Evolutionary conservation across 1,140 invertebrate species (phyloP).

Genomic region (Xylocopa sonorina): DNA sequence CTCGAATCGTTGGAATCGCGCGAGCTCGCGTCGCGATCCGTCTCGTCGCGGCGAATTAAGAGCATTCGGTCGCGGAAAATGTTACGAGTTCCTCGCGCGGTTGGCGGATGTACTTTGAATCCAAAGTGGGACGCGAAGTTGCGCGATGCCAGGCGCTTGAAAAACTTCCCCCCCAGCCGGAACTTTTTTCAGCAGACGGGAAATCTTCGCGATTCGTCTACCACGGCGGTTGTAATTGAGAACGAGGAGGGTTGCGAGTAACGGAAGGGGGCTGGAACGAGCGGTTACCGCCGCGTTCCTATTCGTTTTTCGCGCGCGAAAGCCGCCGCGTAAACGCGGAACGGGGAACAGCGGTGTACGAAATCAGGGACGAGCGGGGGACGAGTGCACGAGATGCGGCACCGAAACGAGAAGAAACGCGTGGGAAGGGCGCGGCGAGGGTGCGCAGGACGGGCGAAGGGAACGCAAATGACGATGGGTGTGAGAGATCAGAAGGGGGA

Average conservation of each 20-base stretch:
- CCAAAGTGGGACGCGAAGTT: slow-evolving; percentile 10
- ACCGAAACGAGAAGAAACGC: not conserved
- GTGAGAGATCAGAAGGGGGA: slow-evolving; percentile 22
- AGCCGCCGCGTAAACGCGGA: not conserved
- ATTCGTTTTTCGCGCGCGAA: not conserved
- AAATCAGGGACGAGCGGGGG: no score
- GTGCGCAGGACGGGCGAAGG: not conserved
- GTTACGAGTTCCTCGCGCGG: not conserved
- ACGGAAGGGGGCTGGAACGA: not conserved
- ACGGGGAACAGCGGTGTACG: not conserved
- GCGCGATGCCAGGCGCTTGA: not conserved
- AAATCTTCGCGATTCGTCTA: not conserved
- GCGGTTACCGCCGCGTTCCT: no score
- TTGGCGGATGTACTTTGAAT: not conserved
- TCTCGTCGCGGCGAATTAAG: not conserved
- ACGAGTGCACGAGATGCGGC: not conserved
- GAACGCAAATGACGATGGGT: slow-evolving; percentile 31
- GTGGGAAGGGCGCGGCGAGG: not conserved
- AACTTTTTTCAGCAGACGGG: not conserved
- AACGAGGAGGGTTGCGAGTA: not conserved
- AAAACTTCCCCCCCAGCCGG: not conserved
- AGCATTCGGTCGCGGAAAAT: not conserved
- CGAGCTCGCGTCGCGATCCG: not conserved
- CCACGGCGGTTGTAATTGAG: no score
- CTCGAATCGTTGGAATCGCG: not conserved